Base-by-base conservation (phyloP, 1,140 invertebrate species). In the Zophobas atratus region DNA sequence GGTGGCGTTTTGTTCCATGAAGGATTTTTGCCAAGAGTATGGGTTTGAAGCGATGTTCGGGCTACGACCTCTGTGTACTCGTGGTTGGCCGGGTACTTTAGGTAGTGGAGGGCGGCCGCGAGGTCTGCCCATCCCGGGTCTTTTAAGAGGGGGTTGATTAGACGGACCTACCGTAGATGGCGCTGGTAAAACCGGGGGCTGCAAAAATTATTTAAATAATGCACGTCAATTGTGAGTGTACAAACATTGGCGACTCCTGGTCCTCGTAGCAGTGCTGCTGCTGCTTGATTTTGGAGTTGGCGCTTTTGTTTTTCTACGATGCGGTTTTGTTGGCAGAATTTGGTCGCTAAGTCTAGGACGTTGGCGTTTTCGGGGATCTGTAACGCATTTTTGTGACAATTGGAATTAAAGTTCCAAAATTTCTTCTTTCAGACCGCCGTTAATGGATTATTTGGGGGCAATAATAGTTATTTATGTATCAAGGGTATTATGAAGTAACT, bases 241-340 rank as follows among this genome's bases (percentile, higher is more conserved):
- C 51, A 43, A 46, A 78, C 77, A 46, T 67, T 74, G 0, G 76
- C 34, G 4, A 76, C 6, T 35, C 43, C 75, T 35, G 74, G 71
- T 48, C 56, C 33, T 56, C 71, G 6, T 36, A 49, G 39, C 1
- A 73, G 4, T 1, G 55, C 72, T 1, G 72, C 77, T 1, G 55
- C 72, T 1, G 72, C 77, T 75, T 75, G 74, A 32, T 1, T 60
- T 41, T 63, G 72, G n/a, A 78, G 73, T 63, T 70, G 57, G 38
- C 60, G 72, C 48, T 80, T 81, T 4, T 81, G 72, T 78, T 84
- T 87, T 78, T 84, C 81, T 6, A 57, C 80, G 8, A 76, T 77
- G 79, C 82, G 84, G 76, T 85, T 82, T 75, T 87, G 86, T 72
- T 85, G 79, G 70, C 87, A 87, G 51, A 86, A 84, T 79, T 88